Evolutionary conservation across 2,797 vertebrate genomes (phyloP).

Genomic region (Schizopygopsis malacanthus): DNA sequence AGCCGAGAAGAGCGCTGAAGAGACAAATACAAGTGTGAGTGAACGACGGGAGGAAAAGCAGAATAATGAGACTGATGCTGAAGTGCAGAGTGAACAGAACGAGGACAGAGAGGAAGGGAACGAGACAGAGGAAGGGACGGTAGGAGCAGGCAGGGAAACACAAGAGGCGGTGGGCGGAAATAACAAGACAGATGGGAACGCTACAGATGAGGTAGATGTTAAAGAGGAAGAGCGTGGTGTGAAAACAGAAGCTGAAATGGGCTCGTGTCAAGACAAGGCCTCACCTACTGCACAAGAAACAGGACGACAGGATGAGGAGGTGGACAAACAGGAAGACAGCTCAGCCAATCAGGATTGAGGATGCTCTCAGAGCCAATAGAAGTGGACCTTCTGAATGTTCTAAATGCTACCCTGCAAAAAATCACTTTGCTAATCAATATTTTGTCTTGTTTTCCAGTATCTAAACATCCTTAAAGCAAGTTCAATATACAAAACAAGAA

Average conservation of each 20-base stretch:
- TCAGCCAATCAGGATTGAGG: slow-evolving; percentile 52
- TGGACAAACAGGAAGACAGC: slow-evolving; percentile 2
- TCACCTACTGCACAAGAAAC: slow-evolving; percentile 9
- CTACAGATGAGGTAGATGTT: slow-evolving; percentile 53
- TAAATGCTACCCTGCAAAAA: slow-evolving; percentile 24
- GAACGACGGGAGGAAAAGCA: slow-evolving; percentile 3
- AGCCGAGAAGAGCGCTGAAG: not conserved
- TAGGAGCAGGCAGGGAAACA: slow-evolving; percentile 42
- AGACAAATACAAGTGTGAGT: not conserved
- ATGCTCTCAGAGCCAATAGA: not conserved
- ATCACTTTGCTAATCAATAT: not conserved
- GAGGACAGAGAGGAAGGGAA: slow-evolving; percentile 21
- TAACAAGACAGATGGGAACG: slow-evolving; percentile 49
- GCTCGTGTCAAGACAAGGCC: not conserved
- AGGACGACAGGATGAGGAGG: slow-evolving; percentile 4
- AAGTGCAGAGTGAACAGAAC: slow-evolving; percentile 19
- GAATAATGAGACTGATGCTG: slow-evolving; percentile 22
- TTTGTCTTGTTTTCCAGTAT: slow-evolving; percentile 4
- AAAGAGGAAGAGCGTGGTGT: slow-evolving; percentile 42
- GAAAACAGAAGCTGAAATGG: slow-evolving; percentile 19
- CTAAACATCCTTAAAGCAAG: slow-evolving; percentile 27
- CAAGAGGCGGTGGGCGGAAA: slow-evolving; percentile 34
- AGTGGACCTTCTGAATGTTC: slow-evolving; percentile 43
- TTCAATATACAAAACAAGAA: not conserved
- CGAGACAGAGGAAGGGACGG: slow-evolving; percentile 43